Conservation (phyloP, 2,797 vertebrate genomes). For the Muraenolepis orangiensis region DNA sequence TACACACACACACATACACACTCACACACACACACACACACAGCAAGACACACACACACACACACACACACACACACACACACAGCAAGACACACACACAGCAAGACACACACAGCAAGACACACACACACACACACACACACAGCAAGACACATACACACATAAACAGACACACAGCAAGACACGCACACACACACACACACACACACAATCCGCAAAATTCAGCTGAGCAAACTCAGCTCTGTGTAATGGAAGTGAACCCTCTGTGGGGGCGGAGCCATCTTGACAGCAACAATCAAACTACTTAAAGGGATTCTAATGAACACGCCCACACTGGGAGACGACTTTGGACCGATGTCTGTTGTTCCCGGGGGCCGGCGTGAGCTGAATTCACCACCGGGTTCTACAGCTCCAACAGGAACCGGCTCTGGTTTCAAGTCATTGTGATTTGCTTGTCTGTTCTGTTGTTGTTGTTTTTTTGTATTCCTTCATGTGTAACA, state of each 20-base stretch:
- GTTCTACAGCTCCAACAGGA: too few species aligned
- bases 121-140: too few species aligned
- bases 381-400: neutral
- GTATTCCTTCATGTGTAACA: neutral
- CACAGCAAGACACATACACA: too few species aligned
- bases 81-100: too few species aligned
- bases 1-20: too few species aligned
- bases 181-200: too few species aligned
- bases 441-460: neutral
- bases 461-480: neutral
- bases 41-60: too few species aligned
- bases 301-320: slow-evolving; percentile 1
- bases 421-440: neutral
- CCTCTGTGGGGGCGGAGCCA: neutral
- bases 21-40: too few species aligned
- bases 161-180: too few species aligned
- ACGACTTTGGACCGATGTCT: neutral
- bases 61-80: too few species aligned
- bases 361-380: neutral
- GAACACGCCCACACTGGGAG: neutral
- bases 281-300: neutral
- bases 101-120: too few species aligned
- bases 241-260: neutral
- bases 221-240: too few species aligned
- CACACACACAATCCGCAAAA: neutral